These are phyloP conservation scores for Pseudotriccus pelzelni DNA, from an alignment of 2,797 vertebrate genomes.

Conservation along the genomic window DNA sequence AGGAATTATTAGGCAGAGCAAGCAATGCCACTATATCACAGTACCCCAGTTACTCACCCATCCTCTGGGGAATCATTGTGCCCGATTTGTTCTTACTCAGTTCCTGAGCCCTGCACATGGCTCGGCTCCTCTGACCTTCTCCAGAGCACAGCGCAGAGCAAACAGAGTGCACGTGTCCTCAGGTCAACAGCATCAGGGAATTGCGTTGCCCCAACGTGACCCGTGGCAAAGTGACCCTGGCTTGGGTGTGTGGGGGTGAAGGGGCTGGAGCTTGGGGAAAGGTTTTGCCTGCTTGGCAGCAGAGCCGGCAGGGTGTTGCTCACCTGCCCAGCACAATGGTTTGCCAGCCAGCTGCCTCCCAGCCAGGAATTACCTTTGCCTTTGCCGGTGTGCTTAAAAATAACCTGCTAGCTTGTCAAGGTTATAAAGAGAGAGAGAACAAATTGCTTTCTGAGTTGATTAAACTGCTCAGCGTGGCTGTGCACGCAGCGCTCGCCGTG, in stretches of 20 bases:
- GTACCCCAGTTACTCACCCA: not conserved
- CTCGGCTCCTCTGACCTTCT: not conserved
- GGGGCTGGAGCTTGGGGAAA: not conserved
- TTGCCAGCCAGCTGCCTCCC: not conserved
- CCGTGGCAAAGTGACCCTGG: fast-evolving
- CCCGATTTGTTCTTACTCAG: not conserved
- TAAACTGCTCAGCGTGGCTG: conserved; percentile 55
- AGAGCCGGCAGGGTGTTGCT: not conserved
- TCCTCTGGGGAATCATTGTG: not conserved
- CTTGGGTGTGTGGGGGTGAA: not conserved
- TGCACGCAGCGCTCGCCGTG: not conserved
- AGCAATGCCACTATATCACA: not conserved
- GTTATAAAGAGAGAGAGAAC: conserved; percentile 68
- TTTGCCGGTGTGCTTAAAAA: conserved; percentile 59
- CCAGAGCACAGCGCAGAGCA: not conserved
- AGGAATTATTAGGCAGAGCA: not conserved
- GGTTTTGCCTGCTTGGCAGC: not conserved
- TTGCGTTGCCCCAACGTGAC: fast-evolving
- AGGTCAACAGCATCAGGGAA: fast-evolving
- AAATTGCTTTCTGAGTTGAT: conserved; percentile 72
- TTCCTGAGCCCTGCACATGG: fast-evolving
- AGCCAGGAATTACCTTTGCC: not conserved
- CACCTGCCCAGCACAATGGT: not conserved
- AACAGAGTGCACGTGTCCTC: fast-evolving
- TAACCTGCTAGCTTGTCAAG: conserved; percentile 58